Base-by-base conservation (phyloP, 2,888 invertebrate species). In the Rhamphomyia laevipes region DNA sequence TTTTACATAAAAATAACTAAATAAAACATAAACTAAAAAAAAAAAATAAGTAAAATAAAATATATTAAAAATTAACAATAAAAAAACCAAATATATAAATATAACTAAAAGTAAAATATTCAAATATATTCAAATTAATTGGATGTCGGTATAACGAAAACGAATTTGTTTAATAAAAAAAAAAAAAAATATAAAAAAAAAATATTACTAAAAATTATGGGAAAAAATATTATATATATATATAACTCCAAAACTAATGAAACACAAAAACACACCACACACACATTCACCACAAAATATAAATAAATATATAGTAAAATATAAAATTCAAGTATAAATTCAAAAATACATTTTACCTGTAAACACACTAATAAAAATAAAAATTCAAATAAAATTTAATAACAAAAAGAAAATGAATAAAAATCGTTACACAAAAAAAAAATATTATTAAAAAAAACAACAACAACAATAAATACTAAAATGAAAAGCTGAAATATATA, bases 121-220 rank as follows among this genome's bases (percentile, higher is more conserved):
- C 3, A 21, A 21, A 4, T 21, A 21, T 21, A 21, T 21, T 21
- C 37, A 13, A 13, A 37, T 37, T 21, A 21, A 21, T 21, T 21
- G 21, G 21, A 21, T 21, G 21, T 21, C 30, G 27, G 35, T 23
- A 18, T 12, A 42, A 47, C 43, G 38, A 31, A 46, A 54, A 52
- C 54, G 51, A 54, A 54, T 54, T 53, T 52, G 52, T 51, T 54
- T 52, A 47, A 52, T 40, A 23, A 47, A 48, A 53, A 47, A 46
- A 53, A 53, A 47, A 53, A 47, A 11, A 41, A 48, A 45, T 37
- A 42, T 37, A 30, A 42, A 50, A 45, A 16, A 43, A 43, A 43
- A 46, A 11, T 41, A 47, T 33, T 40, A 49, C 43, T 44, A 37
- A 35, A 46, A 47, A 40, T 52, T 49, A 49, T 52, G n/a, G 37